These are phyloP conservation scores for Carcina quercana DNA, from an alignment of 2,888 invertebrate species.

Conservation along the genomic window DNA sequence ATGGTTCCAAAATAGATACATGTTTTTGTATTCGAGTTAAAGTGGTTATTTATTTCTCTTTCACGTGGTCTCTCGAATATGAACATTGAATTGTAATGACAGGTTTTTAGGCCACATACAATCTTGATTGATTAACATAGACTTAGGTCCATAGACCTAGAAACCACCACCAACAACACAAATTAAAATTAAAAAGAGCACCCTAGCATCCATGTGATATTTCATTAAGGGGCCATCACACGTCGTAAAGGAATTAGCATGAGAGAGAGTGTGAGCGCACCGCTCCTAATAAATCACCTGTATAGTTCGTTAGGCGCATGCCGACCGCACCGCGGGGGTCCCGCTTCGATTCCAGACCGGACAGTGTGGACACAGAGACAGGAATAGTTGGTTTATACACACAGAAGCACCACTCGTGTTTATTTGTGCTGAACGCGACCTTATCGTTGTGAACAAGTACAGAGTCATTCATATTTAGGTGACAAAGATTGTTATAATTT, in stretches of 20 bases:
- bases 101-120: no score
- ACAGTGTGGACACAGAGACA: conserved; percentile 60
- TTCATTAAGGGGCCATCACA: conserved; percentile 54
- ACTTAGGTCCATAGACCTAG: neutral
- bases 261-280: conserved; percentile 39
- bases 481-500: no score
- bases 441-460: no score
- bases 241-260: conserved; percentile 64
- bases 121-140: conserved; percentile 1
- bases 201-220: conserved; percentile 38
- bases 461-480: no score
- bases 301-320: conserved; percentile 67
- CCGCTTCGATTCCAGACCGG: conserved; percentile 57
- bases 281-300: conserved; percentile 56
- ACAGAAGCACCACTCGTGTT: no score
- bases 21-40: no score
- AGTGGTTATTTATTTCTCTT: no score
- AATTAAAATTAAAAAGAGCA: conserved; percentile 22
- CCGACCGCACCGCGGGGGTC: conserved; percentile 58
- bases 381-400: no score
- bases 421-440: no score
- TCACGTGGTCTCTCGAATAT: no score
- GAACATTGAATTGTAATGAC: no score
- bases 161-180: conserved; percentile 4
- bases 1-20: no score